Percentiles rank a stretch among this genome's conserved stretches.
These are phyloP conservation scores for Tipula vernalis DNA, from an alignment of 2,888 invertebrate genomes.

Conservation along the genomic window DNA sequence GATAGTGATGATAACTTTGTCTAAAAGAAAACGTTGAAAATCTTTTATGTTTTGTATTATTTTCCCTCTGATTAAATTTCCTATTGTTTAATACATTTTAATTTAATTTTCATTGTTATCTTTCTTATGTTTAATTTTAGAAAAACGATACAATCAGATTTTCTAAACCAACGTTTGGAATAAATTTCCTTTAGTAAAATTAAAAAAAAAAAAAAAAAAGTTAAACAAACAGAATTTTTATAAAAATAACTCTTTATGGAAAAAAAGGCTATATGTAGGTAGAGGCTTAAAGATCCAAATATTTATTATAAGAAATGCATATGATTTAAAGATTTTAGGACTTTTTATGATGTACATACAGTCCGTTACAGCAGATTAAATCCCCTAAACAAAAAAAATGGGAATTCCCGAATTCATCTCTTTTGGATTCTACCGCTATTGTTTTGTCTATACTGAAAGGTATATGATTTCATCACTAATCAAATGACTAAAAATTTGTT, in stretches of 20 bases:
- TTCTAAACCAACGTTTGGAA: neutral
- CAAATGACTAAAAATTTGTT: no score
- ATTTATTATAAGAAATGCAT: no score
- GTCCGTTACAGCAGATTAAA: no score
- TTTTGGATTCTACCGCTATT: no score
- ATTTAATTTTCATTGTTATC: neutral
- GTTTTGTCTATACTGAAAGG: no score
- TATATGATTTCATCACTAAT: no score
- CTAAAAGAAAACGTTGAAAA: neutral
- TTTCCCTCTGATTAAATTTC: neutral
- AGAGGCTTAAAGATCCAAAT: no score
- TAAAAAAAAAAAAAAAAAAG: neutral
- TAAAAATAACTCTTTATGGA: neutral
- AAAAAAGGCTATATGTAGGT: neutral
- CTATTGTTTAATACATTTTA: neutral
- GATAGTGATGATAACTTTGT: neutral
- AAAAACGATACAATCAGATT: neutral
- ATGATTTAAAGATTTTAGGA: no score
- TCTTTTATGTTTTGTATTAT: neutral
- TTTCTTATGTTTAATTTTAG: neutral
- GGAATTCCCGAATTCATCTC: no score
- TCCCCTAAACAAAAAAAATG: no score
- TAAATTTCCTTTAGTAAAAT: neutral
- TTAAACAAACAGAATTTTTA: neutral
- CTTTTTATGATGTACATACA: no score